These are phyloP conservation scores for Erythrolamprus reginae DNA, from an alignment of 2,113 vertebrate genomes.

Conservation along the genomic window DNA sequence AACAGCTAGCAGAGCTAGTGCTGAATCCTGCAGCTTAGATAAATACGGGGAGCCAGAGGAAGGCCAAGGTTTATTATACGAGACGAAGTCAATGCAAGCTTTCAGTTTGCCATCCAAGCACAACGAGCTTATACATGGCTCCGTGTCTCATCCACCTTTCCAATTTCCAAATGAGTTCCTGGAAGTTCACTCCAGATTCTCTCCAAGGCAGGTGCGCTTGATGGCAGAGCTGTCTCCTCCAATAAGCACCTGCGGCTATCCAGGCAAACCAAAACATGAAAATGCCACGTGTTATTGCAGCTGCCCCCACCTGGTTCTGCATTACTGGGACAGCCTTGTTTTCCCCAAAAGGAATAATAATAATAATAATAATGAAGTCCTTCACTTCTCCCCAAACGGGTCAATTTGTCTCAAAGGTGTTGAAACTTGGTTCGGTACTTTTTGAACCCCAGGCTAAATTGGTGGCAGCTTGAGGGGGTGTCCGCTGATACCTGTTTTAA, in stretches of 20 bases:
- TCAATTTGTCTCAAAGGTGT: not conserved
- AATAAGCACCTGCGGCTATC: not conserved
- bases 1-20: not conserved
- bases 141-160: not conserved
- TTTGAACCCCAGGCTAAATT: not conserved
- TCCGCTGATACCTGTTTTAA: not conserved
- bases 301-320: not conserved
- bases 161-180: not conserved
- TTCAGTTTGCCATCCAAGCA: not conserved
- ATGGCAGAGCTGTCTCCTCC: not conserved
- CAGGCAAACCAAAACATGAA: not conserved
- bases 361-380: not conserved
- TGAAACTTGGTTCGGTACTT: not conserved
- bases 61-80: not conserved
- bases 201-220: not conserved
- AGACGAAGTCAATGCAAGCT: not conserved
- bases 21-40: not conserved
- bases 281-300: not conserved
- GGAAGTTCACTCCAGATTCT: not conserved
- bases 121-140: not conserved
- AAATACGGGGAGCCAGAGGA: not conserved
- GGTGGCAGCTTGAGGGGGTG: not conserved
- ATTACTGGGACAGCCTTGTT: not conserved
- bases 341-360: not conserved
- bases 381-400: not conserved